A percentile compares a stretch with the other conserved stretches of the same genome.
These are phyloP conservation scores for Pinctada fucata DNA, from an alignment of 2,888 invertebrate genomes.

Conservation along the genomic window DNA sequence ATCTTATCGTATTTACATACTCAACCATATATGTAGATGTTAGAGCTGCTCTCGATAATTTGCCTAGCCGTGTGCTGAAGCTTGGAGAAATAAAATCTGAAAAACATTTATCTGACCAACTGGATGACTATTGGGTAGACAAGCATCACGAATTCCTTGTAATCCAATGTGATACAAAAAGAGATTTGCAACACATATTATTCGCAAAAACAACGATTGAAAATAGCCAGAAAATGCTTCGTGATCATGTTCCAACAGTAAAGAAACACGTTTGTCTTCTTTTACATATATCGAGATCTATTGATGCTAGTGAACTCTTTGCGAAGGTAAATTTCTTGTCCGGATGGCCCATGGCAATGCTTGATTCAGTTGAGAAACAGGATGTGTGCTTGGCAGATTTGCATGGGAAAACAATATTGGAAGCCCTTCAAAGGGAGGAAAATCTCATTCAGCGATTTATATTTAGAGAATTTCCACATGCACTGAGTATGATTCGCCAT, in stretches of 20 bases:
- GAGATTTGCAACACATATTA: conserved; percentile 21
- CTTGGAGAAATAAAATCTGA: conserved; percentile 32
- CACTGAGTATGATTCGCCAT: too few species aligned
- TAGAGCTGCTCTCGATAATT: not conserved
- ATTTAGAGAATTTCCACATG: too few species aligned
- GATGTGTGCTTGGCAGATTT: not conserved
- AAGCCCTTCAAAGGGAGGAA: too few species aligned
- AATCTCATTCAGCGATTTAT: not conserved
- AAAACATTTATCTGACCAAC: conserved; percentile 19
- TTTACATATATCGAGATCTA: conserved; percentile 21
- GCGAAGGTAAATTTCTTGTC: not conserved
- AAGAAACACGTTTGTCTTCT: conserved; percentile 10
- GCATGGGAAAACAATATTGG: too few species aligned
- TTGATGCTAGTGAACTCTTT: not conserved
- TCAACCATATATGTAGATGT: conserved; percentile 22
- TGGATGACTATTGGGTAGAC: conserved; percentile 16
- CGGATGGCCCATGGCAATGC: not conserved
- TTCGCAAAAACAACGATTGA: conserved; percentile 27
- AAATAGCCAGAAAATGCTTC: not conserved
- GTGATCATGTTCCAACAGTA: not conserved
- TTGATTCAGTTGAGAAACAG: not conserved
- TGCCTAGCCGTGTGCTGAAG: conserved; percentile 9
- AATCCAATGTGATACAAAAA: conserved; percentile 18
- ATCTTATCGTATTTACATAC: conserved; percentile 21
- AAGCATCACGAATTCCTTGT: conserved; percentile 16